Conservation (phyloP, 2,888 invertebrate species). For the Dysmachus trigonus region DNA sequence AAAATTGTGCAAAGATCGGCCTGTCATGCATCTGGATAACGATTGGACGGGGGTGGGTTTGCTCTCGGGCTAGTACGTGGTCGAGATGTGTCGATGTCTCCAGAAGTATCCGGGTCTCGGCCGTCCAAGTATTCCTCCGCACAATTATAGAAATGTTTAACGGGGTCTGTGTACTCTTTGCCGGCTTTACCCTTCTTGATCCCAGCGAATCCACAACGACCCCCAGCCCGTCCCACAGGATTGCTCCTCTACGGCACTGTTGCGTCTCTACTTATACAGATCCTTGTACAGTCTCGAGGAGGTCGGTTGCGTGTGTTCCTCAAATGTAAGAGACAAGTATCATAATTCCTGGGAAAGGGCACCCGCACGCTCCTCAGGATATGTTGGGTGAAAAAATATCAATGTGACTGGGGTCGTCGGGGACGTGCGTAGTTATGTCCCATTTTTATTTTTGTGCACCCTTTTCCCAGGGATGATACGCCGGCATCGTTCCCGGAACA, state of each 20-base stretch:
- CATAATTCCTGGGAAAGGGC: slow-evolving; percentile 5
- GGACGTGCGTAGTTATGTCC: slow-evolving; percentile 6
- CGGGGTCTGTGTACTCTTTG: neutral
- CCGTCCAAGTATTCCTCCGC: neutral
- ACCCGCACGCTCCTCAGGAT: neutral
- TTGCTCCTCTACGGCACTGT: neutral
- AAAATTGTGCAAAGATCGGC: slow-evolving; percentile 36
- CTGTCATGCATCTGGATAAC: slow-evolving; percentile 16
- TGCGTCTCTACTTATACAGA: slow-evolving; percentile 1
- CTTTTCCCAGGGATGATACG: neutral
- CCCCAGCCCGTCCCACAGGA: neutral
- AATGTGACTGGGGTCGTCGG: neutral
- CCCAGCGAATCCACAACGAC: neutral
- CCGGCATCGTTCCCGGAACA: neutral
- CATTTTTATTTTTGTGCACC: slow-evolving; percentile 38
- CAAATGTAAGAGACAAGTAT: slow-evolving; percentile 21
- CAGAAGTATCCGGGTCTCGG: neutral
- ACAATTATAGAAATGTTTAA: slow-evolving; percentile 38
- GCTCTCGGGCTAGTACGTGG: neutral
- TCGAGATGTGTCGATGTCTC: slow-evolving; percentile 15
- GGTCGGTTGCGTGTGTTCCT: slow-evolving; percentile 21
- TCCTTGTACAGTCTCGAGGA: neutral
- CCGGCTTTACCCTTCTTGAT: neutral
- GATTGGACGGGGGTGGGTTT: neutral
- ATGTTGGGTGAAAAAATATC: slow-evolving; percentile 8